phyloP scores from a whole-genome alignment of 2,888 invertebrate genomes.

The Andricus curvator region DNA sequence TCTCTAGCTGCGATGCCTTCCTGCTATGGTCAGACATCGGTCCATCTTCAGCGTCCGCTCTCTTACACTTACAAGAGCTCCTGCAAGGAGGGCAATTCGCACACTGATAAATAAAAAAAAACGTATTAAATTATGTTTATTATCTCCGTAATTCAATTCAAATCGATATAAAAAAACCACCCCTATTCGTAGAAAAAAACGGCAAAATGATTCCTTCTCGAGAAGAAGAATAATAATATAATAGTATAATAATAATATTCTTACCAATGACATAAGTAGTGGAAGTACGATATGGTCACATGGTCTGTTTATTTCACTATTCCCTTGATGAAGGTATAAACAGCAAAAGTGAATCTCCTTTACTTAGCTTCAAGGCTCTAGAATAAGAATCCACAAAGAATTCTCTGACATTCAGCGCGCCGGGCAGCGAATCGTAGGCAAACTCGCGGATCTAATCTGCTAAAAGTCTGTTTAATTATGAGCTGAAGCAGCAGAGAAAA shows the following conservation, averaged over 20 bases:
- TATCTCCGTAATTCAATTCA: too few species aligned
- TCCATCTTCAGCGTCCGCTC: too few species aligned
- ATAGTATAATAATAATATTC: too few species aligned
- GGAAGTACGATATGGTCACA: background rate
- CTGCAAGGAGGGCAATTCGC: too few species aligned
- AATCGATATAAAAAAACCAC: too few species aligned
- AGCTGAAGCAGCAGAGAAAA: constrained; percentile 62
- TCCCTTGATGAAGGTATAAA: background rate
- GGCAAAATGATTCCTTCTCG: background rate
- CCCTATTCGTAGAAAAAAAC: background rate
- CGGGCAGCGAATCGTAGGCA: constrained; percentile 42
- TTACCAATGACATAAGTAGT: too few species aligned
- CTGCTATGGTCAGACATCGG: too few species aligned
- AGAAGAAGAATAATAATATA: too few species aligned
- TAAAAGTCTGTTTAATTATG: constrained; percentile 78
- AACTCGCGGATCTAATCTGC: constrained; percentile 73
- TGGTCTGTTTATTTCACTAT: background rate
- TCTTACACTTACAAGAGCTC: too few species aligned
- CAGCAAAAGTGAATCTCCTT: background rate
- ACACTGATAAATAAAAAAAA: too few species aligned
- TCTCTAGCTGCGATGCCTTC: too few species aligned
- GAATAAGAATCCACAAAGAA: constrained; percentile 26
- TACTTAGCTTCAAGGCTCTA: background rate
- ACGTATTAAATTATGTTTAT: too few species aligned
- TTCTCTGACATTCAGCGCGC: constrained; percentile 42